Percentiles rank a stretch among this genome's conserved stretches.
phyloP scores from a whole-genome alignment of 2,113 vertebrate species.

The Anolis sagrei region DNA sequence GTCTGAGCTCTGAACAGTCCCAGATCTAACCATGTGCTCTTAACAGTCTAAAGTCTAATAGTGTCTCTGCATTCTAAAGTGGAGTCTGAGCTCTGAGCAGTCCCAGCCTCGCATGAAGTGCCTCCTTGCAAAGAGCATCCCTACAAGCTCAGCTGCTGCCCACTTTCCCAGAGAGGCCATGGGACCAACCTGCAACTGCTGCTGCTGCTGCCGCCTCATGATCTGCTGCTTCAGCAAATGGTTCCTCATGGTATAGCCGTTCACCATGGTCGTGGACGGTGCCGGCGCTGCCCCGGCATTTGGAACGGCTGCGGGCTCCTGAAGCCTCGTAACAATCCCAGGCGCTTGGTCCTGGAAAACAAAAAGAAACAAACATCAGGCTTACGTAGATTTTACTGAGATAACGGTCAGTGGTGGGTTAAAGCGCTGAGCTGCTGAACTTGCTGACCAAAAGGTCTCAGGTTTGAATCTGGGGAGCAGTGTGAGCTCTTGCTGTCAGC shows the following conservation, averaged over 20 bases:
- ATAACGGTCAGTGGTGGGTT: slow-evolving; percentile 39
- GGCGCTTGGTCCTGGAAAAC: slow-evolving; percentile 76
- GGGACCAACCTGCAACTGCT: slow-evolving; percentile 61
- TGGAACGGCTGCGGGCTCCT: slow-evolving; percentile 74
- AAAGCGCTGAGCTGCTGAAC: too few relatives aligned
- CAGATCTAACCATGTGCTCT: too few relatives aligned
- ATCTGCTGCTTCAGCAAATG: slow-evolving; percentile 80
- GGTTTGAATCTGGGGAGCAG: too few relatives aligned
- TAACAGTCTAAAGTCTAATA: too few relatives aligned
- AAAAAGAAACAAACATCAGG: slow-evolving; percentile 46
- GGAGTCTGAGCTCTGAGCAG: too few relatives aligned
- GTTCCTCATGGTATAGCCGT: slow-evolving; percentile 75
- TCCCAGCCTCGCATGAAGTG: too few relatives aligned
- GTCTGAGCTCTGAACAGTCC: too few relatives aligned
- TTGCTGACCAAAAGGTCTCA: too few relatives aligned
- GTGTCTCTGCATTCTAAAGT: too few relatives aligned
- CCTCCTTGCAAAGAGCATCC: background rate
- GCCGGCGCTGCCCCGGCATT: slow-evolving; percentile 55
- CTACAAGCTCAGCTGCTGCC: background rate
- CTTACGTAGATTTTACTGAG: slow-evolving; percentile 55
- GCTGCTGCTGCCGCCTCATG: slow-evolving; percentile 73
- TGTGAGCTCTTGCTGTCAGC: too few relatives aligned
- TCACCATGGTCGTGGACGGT: slow-evolving; percentile 55
- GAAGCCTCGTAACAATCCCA: slow-evolving; percentile 77
- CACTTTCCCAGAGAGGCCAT: background rate